Evolutionary conservation across 2,113 vertebrate genomes (phyloP).

Genomic region (Dunckerocampus dactyliophorus): DNA sequence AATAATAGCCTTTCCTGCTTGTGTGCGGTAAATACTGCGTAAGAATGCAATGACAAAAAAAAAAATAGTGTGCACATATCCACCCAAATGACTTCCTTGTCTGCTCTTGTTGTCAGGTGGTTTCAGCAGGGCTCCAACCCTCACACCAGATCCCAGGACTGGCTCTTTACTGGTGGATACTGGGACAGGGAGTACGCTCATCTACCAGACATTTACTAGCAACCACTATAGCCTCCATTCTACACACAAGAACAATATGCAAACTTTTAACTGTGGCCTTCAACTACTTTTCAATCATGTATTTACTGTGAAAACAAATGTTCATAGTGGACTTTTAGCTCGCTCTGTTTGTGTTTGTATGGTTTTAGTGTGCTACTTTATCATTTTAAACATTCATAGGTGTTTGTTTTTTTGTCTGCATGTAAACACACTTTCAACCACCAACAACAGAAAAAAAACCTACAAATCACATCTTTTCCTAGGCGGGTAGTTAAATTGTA

Average conservation of each 20-base stretch:
- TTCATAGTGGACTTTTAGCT: conserved; percentile 17
- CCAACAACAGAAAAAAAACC: background rate
- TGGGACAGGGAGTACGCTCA: conserved; percentile 92
- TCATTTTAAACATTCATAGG: conserved; percentile 36
- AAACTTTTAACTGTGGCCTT: conserved; percentile 45
- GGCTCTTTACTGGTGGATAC: conserved; percentile 89
- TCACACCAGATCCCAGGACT: conserved; percentile 85
- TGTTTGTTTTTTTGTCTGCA: too few relatives aligned
- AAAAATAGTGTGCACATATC: too few relatives aligned
- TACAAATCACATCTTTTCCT: too few relatives aligned
- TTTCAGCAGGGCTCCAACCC: conserved; percentile 92
- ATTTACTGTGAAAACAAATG: conserved; percentile 18
- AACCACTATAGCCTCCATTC: background rate
- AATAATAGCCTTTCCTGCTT: background rate
- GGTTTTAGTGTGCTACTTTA: conserved; percentile 6
- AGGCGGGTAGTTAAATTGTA: too few relatives aligned
- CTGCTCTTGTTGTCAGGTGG: conserved; percentile 77
- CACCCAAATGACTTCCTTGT: background rate
- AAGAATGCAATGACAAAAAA: too few relatives aligned
- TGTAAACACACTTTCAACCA: conserved; percentile 12
- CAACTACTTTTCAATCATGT: background rate
- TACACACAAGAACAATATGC: conserved; percentile 18
- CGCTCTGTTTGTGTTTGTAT: too few relatives aligned
- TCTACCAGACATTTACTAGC: conserved; percentile 93
- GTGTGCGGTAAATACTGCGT: background rate